Evolutionary conservation across 2,113 vertebrate species (phyloP), one percentile per base, ranked within the genome.

Genomic region (Ctenomys sociabilis): DNA sequence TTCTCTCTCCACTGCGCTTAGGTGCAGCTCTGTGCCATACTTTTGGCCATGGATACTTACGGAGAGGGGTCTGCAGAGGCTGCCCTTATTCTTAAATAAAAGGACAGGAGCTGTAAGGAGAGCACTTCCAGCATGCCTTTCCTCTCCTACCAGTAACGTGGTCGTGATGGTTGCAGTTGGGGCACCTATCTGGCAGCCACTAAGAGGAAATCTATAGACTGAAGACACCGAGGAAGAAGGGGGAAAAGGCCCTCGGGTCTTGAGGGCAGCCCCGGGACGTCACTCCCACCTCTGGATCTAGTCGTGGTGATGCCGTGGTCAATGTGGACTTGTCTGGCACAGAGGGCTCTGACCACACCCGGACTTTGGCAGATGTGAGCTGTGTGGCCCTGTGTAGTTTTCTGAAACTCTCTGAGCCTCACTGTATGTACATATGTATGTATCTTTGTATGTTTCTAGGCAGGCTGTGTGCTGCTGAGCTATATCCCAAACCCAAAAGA

Each of bases 221-320:
- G 4, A 40, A 64, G 72, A 54, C 3, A 10, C 16, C 3, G 10
- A 72, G 30, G 32, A 28, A 63, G 22, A 68, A 87, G 16, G 22
- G 9, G 57, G 21, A 57, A n/a, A 26, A 75, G 3, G 19, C 28
- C 28, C 57, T 22, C 7, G 19, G 17, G 16, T 66, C 59, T 66
- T 17, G 11, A 32, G 40, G 75, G 4, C n/a, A 43, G 28, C 10
- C 4, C 16, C 1, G 72, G 43, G 83, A 40, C n/a, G 1, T 16
- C 3, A 0, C 45, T 35, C 17, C n/a, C 13, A 6, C 45, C 28
- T 86, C 72, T 57, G 19, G 17, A 32, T 28, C 45, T 37, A 37
- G n/a, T 40, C 28, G 2, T 13, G 3, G 16, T 26, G 7, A 84
- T 12, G 40, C 5, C 0, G 10, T 26, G 17, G 28, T 43, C 2